Evolutionary conservation across 1,140 invertebrate species (phyloP).

Genomic region (Drosophila carrolli): DNA sequence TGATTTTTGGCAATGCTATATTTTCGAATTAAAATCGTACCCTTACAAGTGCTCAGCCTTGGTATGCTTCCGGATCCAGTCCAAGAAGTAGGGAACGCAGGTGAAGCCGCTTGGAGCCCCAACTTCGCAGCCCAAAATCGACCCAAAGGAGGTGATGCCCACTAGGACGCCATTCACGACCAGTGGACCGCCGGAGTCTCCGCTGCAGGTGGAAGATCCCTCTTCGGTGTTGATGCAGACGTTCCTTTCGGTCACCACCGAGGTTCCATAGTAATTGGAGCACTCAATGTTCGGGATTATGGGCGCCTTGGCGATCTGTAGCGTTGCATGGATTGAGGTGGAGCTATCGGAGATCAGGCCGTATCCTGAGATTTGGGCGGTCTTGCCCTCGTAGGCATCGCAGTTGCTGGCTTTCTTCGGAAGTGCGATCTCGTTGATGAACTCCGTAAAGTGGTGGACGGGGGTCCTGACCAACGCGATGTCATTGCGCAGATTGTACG

Average conservation of each 20-base stretch:
- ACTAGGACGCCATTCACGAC: constrained; percentile 56
- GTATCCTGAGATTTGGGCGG: constrained; percentile 54
- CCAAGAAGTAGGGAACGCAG: constrained; percentile 84
- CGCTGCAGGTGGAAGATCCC: constrained; percentile 51
- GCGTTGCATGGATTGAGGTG: constrained; percentile 18
- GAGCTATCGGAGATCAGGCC: constrained; percentile 51
- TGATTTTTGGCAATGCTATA: neutral
- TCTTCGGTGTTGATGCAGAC: constrained; percentile 32
- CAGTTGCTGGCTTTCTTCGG: constrained; percentile 19
- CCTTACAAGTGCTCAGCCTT: too few relatives aligned
- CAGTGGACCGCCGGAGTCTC: constrained; percentile 57
- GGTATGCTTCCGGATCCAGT: constrained; percentile 84
- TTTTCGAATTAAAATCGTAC: neutral
- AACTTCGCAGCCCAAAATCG: constrained; percentile 85
- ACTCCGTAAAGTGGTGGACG: constrained; percentile 7
- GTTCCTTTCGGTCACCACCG: constrained; percentile 1
- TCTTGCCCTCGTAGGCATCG: constrained; percentile 42
- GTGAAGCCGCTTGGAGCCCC: constrained; percentile 86
- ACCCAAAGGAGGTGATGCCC: constrained; percentile 86
- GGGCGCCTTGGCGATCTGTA: constrained; percentile 31
- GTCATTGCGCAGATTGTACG: constrained; percentile 41
- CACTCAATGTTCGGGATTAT: constrained; percentile 32
- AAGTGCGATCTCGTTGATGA: constrained; percentile 40
- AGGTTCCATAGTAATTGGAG: neutral
- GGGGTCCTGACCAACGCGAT: constrained; percentile 48